Percentiles rank a stretch among this genome's conserved stretches.
These are phyloP conservation scores for Oceanites oceanicus DNA, from an alignment of 2,113 vertebrate genomes.

Conservation along the genomic window DNA sequence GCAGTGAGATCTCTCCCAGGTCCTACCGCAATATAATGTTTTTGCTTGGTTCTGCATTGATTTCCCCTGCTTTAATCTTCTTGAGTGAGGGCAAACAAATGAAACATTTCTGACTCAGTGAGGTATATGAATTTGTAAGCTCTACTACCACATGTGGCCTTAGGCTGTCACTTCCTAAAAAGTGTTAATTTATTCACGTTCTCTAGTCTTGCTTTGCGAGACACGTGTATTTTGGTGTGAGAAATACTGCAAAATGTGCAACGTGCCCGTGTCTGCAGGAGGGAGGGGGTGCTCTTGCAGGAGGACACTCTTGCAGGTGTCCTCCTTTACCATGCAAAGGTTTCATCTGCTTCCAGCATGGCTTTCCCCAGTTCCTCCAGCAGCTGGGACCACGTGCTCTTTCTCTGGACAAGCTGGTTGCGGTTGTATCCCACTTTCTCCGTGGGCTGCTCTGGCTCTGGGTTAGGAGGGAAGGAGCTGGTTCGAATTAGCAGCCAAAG, in stretches of 20 bases:
- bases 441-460: rapidly evolving
- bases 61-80: neutral
- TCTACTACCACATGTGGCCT: neutral
- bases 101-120: neutral
- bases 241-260: neutral
- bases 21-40: rapidly evolving
- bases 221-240: neutral
- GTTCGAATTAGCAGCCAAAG: neutral
- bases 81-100: neutral
- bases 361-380: neutral
- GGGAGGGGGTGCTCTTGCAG: neutral
- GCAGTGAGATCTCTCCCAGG: neutral
- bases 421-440: neutral
- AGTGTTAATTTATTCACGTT: neutral
- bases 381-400: neutral
- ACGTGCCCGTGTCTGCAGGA: rapidly evolving
- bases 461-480: neutral
- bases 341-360: neutral
- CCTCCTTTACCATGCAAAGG: neutral
- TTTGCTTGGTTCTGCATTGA: neutral
- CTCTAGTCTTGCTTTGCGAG: neutral
- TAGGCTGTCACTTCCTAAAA: neutral
- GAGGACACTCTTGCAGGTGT: no score
- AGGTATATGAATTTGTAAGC: neutral
- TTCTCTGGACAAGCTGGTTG: neutral